These are phyloP conservation scores for Philonicus albiceps DNA, from an alignment of 2,888 invertebrate species.

Conservation along the genomic window DNA sequence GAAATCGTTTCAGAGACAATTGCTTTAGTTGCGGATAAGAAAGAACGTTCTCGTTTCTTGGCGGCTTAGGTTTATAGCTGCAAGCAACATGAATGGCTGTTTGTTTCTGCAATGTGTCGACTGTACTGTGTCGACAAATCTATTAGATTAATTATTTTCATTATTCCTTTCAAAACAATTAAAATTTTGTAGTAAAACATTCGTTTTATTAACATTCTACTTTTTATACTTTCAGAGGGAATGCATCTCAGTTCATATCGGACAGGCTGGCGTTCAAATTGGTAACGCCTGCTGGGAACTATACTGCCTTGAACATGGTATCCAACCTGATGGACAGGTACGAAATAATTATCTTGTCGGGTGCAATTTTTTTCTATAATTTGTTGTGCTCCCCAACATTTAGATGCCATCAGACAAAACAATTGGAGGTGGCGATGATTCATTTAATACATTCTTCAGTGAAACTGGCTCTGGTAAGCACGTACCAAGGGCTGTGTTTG, in stretches of 20 bases:
- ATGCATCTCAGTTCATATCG: slow-evolving; percentile 86
- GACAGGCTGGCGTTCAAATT: slow-evolving; percentile 87
- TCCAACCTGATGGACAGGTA: slow-evolving; percentile 80
- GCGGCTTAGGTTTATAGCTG: not conserved
- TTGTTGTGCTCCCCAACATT: not conserved
- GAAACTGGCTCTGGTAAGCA: slow-evolving; percentile 83
- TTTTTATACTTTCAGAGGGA: slow-evolving; percentile 70
- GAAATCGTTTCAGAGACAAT: not conserved
- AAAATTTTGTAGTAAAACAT: not conserved
- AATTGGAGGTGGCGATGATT: slow-evolving; percentile 77
- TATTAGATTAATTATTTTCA: not conserved
- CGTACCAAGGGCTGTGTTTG: slow-evolving; percentile 87
- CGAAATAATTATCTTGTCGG: slow-evolving; percentile 12
- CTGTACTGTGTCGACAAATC: not conserved
- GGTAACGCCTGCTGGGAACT: slow-evolving; percentile 89
- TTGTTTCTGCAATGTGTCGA: not conserved
- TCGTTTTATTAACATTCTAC: not conserved
- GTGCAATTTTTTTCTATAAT: slow-evolving; percentile 15
- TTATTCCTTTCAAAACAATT: not conserved
- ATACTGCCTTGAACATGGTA: slow-evolving; percentile 84
- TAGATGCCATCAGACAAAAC: slow-evolving; percentile 83
- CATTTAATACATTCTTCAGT: slow-evolving; percentile 81
- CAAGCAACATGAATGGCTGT: too few relatives aligned
- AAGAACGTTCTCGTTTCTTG: not conserved
- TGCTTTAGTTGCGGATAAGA: not conserved